Percentiles rank a stretch among this genome's conserved stretches.
Evolutionary conservation across 2,888 invertebrate species (phyloP).

Genomic region (Habroteleia sp.): DNA sequence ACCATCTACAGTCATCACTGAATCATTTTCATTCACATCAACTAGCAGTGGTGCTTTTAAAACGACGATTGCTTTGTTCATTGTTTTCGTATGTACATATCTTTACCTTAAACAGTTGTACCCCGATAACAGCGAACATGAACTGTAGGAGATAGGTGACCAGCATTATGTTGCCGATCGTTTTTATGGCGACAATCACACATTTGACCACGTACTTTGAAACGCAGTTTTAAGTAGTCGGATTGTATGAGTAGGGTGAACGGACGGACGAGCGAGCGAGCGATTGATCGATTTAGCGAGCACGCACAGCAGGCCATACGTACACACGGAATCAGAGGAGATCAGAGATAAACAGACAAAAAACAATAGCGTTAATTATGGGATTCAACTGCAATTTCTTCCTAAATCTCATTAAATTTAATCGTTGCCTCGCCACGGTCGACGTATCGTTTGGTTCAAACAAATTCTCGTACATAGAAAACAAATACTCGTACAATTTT

Average conservation of each 20-base stretch:
- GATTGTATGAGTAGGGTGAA: slow-evolving; percentile 74
- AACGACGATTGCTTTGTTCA: slow-evolving; percentile 61
- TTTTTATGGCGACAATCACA: slow-evolving; percentile 99
- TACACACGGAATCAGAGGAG: slow-evolving; percentile 76
- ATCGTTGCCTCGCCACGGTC: not conserved
- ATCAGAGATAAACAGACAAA: slow-evolving; percentile 78
- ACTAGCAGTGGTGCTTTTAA: slow-evolving; percentile 58
- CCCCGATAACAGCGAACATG: slow-evolving; percentile 99
- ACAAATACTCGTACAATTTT: slow-evolving; percentile 4
- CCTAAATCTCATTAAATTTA: slow-evolving; percentile 20
- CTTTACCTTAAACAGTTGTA: slow-evolving; percentile 99
- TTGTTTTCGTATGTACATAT: slow-evolving; percentile 59
- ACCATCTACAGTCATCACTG: slow-evolving; percentile 45
- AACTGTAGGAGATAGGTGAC: slow-evolving; percentile 99
- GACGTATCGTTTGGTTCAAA: not conserved
- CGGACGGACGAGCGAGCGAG: slow-evolving; percentile 63
- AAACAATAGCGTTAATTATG: slow-evolving; percentile 76
- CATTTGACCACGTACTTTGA: slow-evolving; percentile 99
- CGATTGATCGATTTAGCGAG: slow-evolving; percentile 61
- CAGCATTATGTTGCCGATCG: slow-evolving; percentile 99
- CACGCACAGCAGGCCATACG: slow-evolving; percentile 75
- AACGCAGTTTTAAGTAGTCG: slow-evolving; percentile 74
- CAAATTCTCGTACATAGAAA: not conserved
- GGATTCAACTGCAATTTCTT: slow-evolving; percentile 41
- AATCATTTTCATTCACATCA: slow-evolving; percentile 48